These are phyloP conservation scores for Melitaea athalia DNA, from an alignment of 2,888 invertebrate genomes.

Conservation along the genomic window DNA sequence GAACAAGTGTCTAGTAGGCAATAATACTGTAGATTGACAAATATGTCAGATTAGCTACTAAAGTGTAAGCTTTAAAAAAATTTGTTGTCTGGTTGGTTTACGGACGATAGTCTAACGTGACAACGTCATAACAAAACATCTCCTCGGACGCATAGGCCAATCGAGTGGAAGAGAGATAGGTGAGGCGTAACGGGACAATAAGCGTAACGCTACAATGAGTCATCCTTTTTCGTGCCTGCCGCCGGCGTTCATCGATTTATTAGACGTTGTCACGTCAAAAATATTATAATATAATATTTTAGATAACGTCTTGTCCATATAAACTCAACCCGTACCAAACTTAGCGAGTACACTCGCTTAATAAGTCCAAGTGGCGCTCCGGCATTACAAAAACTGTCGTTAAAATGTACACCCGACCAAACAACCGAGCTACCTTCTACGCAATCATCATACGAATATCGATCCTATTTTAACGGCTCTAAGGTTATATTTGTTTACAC, in stretches of 20 bases:
- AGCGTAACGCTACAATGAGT: too few species aligned
- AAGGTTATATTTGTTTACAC: slow-evolving; percentile 21
- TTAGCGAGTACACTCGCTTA: slow-evolving; percentile 52
- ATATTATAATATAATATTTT: not conserved
- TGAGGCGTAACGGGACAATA: too few species aligned
- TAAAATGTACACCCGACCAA: slow-evolving; percentile 45
- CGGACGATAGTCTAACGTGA: too few species aligned
- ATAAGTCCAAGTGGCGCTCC: slow-evolving; percentile 75
- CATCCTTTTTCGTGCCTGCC: too few species aligned
- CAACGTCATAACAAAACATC: too few species aligned
- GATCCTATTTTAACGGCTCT: not conserved
- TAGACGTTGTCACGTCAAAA: too few species aligned
- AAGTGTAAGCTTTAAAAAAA: too few species aligned
- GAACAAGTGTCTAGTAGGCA: not conserved
- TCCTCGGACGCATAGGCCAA: too few species aligned
- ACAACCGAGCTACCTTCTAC: slow-evolving; percentile 21
- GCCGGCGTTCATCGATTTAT: too few species aligned
- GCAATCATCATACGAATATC: not conserved
- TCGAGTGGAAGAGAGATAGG: too few species aligned
- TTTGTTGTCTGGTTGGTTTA: too few species aligned
- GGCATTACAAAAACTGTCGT: slow-evolving; percentile 66
- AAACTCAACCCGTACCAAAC: slow-evolving; percentile 41
- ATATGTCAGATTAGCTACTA: not conserved
- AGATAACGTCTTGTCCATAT: slow-evolving; percentile 54
- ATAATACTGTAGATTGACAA: not conserved